Percentiles rank a stretch among this genome's conserved stretches.
These are phyloP conservation scores for Cynopterus brachyotis DNA, from an alignment of 2,113 vertebrate genomes.

Conservation along the genomic window DNA sequence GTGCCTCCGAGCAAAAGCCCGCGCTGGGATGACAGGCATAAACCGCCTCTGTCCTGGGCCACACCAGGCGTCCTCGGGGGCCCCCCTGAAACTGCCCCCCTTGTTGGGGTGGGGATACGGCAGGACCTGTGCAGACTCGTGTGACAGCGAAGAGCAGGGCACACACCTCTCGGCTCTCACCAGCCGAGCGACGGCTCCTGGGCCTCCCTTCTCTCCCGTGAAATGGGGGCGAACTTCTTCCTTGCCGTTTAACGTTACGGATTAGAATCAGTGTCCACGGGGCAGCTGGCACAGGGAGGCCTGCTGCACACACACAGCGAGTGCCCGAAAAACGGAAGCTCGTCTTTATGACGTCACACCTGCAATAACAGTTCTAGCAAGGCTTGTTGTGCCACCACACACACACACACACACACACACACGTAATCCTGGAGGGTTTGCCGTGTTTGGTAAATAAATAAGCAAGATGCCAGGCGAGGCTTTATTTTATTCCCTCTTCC, in stretches of 20 bases:
- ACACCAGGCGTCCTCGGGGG: not conserved
- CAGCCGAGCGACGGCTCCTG: not conserved
- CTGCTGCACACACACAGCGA: not conserved
- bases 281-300: not conserved
- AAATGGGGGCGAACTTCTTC: not conserved
- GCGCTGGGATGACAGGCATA: fast-evolving
- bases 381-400: not conserved
- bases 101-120: not conserved
- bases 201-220: not conserved
- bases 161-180: not conserved
- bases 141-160: not conserved
- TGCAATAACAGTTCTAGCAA: constrained; percentile 9
- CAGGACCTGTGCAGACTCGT: not conserved
- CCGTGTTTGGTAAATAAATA: not conserved
- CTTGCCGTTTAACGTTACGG: not conserved
- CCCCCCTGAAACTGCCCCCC: not conserved
- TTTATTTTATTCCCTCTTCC: not conserved
- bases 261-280: not conserved
- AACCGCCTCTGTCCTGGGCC: fast-evolving
- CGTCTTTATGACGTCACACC: not conserved
- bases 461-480: not conserved
- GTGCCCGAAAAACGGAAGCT: not conserved
- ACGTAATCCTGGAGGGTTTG: not conserved
- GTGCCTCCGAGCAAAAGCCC: fast-evolving
- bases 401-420: not conserved